phyloP scores from a whole-genome alignment of 2,888 invertebrate species.

The Globia sparganii region DNA sequence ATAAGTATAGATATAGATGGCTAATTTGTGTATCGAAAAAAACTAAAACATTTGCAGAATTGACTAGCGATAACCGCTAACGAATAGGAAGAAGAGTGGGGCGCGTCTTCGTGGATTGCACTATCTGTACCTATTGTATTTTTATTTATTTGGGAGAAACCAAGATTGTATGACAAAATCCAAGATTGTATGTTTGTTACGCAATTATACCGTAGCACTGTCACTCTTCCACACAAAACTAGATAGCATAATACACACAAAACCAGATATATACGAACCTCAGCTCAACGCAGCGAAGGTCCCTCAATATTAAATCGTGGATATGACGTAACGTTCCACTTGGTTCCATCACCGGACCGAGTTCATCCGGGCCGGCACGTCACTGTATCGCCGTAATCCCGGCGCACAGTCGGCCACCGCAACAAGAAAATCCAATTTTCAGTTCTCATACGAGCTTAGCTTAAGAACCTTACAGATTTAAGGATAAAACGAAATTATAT shows the following conservation, averaged over 20 bases:
- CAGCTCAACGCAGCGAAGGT: neutral
- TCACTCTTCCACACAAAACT: neutral
- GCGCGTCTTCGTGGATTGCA: no score
- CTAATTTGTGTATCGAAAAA: no score
- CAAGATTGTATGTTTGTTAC: neutral
- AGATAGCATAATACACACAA: neutral
- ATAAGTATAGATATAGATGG: no score
- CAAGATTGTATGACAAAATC: neutral
- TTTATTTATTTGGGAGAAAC: neutral
- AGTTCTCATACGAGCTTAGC: constrained; percentile 18
- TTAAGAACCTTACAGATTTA: constrained; percentile 17
- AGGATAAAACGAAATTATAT: constrained; percentile 34
- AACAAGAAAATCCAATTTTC: constrained; percentile 64
- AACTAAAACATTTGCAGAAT: no score
- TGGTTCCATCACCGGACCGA: constrained; percentile 8
- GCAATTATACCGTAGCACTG: neutral
- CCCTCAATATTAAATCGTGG: neutral
- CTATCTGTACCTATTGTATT: neutral
- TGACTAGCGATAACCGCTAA: no score
- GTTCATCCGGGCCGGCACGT: constrained; percentile 17
- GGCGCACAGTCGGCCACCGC: constrained; percentile 16
- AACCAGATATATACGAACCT: neutral
- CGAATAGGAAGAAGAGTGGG: no score
- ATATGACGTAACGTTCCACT: constrained; percentile 27
- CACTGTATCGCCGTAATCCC: constrained; percentile 31